phyloP scores from a whole-genome alignment of 2,797 vertebrate species.

The Pantherophis vulpinus region DNA sequence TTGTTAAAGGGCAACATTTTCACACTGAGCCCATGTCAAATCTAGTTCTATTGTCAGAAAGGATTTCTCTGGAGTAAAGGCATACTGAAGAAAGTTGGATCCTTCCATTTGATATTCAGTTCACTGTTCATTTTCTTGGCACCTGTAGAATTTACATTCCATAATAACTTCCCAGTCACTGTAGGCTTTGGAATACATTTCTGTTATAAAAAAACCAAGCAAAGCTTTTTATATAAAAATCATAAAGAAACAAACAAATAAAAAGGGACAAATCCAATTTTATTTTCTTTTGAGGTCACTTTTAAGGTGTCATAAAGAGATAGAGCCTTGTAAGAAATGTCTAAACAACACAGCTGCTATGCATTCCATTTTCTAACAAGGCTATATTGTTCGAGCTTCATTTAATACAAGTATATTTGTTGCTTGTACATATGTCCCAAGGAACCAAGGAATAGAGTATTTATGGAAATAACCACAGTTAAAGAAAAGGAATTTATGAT shows the following conservation, averaged over 20 bases:
- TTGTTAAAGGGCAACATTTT: neutral
- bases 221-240: neutral
- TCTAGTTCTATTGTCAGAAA: neutral
- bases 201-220: conserved; percentile 17
- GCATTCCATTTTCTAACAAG: neutral
- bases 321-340: neutral
- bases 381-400: conserved; percentile 22
- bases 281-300: conserved; percentile 16
- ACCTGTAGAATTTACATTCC: neutral
- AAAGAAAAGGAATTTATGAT: conserved; percentile 42
- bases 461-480: conserved; percentile 41
- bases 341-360: conserved; percentile 26
- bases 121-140: neutral
- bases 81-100: neutral
- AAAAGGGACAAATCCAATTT: conserved; percentile 31
- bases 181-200: conserved; percentile 10
- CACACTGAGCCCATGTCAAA: neutral
- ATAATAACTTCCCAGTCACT: neutral
- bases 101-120: neutral
- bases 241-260: neutral
- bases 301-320: conserved; percentile 39
- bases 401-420: conserved; percentile 52
- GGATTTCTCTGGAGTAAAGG: neutral
- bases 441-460: conserved; percentile 45
- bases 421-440: conserved; percentile 35